Evolutionary conservation across 1,140 invertebrate genomes (phyloP).

Genomic region (Atopsyche davidsoni): DNA sequence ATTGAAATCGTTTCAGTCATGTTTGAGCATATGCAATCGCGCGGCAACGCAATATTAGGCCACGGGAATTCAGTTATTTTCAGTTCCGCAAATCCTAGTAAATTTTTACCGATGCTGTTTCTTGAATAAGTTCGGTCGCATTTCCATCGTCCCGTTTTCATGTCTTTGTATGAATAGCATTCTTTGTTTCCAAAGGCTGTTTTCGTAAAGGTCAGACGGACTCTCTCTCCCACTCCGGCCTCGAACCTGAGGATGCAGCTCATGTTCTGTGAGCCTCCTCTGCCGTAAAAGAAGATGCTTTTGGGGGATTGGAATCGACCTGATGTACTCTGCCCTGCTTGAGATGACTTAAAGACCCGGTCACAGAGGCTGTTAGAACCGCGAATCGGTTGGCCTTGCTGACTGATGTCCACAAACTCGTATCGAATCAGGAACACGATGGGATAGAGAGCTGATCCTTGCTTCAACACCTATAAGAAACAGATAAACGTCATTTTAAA

Average conservation of each 20-base stretch:
- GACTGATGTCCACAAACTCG: conserved; percentile 66
- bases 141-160: conserved; percentile 57
- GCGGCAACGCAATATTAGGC: conserved; percentile 59
- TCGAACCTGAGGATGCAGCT: conserved; percentile 71
- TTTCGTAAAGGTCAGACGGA: conserved; percentile 58
- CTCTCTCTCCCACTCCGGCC: conserved; percentile 57
- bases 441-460: conserved; percentile 71
- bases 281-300: conserved; percentile 75
- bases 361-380: conserved; percentile 54
- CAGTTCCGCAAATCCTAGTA: conserved; percentile 55
- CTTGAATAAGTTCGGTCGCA: conserved; percentile 48
- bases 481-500: neutral
- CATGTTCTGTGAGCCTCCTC: conserved; percentile 68
- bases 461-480: conserved; percentile 55
- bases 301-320: conserved; percentile 68
- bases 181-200: conserved; percentile 61
- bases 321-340: conserved; percentile 40
- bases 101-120: conserved; percentile 1
- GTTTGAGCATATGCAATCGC: conserved; percentile 71
- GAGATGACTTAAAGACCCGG: conserved; percentile 49
- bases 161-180: conserved; percentile 60
- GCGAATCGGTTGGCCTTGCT: conserved; percentile 52
- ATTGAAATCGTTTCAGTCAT: conserved; percentile 53
- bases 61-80: conserved; percentile 69
- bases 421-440: conserved; percentile 71